These are phyloP conservation scores for Tautogolabrus adspersus DNA, from an alignment of 2,113 vertebrate genomes.

Conservation along the genomic window DNA sequence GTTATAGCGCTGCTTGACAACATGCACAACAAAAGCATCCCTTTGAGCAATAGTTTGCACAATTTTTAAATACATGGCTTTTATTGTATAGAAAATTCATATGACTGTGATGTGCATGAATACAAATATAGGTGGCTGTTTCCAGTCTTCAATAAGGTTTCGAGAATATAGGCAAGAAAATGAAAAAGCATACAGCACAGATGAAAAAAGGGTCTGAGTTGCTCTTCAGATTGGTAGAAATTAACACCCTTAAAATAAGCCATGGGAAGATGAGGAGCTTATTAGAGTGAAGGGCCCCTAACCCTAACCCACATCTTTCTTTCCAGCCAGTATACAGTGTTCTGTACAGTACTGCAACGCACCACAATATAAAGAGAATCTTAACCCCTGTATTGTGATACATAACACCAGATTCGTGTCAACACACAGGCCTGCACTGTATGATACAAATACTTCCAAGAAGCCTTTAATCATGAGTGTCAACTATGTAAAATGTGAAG, in stretches of 20 bases:
- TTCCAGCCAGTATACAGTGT: too few species aligned
- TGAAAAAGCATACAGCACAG: not conserved
- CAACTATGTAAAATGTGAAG: too few species aligned
- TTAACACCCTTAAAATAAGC: not conserved
- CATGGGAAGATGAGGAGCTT: not conserved
- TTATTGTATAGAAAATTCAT: not conserved
- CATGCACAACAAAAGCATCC: too few species aligned
- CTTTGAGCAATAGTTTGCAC: not conserved
- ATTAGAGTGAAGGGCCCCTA: not conserved
- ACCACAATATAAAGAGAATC: too few species aligned
- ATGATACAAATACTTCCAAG: too few species aligned
- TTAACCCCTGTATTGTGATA: too few species aligned
- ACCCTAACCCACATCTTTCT: too few species aligned
- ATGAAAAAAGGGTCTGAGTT: too few species aligned
- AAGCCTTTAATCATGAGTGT: too few species aligned
- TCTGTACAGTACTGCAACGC: too few species aligned
- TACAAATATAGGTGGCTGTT: not conserved
- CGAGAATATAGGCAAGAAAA: not conserved
- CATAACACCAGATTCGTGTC: too few species aligned
- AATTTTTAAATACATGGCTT: not conserved
- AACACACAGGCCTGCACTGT: too few species aligned
- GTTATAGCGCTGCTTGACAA: not conserved
- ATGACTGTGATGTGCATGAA: not conserved
- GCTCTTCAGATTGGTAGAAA: not conserved
- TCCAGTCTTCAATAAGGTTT: not conserved